Percentiles rank a stretch among this genome's conserved stretches.
Conservation (phyloP, 2,888 invertebrate species). For the Caenorhabditis parvicauda region DNA sequence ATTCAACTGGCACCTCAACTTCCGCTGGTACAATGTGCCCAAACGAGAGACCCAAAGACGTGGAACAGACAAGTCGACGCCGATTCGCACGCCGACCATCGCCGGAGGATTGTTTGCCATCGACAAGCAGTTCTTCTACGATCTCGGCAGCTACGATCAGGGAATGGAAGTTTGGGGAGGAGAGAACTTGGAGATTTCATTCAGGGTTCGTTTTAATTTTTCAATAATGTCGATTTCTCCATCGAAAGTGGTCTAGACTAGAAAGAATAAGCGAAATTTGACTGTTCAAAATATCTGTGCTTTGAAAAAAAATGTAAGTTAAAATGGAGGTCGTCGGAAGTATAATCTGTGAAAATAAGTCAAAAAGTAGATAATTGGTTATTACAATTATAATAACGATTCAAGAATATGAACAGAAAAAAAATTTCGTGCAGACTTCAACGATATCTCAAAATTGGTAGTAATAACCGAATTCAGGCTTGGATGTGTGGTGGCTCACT, state of each 20-base stretch:
- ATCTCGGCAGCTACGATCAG: slow-evolving; percentile 94
- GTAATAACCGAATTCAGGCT: slow-evolving; percentile 71
- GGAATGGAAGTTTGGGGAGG: slow-evolving; percentile 99
- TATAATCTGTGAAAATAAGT: no score
- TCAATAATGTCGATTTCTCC: slow-evolving; percentile 1
- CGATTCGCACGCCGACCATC: slow-evolving; percentile 83
- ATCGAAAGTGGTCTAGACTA: slow-evolving; percentile 1
- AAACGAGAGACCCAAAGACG: slow-evolving; percentile 91
- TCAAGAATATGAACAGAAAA: not conserved
- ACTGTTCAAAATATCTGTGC: no score
- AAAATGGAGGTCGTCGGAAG: no score
- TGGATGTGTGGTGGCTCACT: slow-evolving; percentile 95
- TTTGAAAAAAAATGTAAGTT: no score
- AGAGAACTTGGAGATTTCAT: slow-evolving; percentile 91
- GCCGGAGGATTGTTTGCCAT: slow-evolving; percentile 91
- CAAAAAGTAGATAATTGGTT: no score
- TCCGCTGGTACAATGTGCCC: slow-evolving; percentile 89
- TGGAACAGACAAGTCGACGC: slow-evolving; percentile 74
- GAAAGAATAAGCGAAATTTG: no score
- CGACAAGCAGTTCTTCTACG: slow-evolving; percentile 93
- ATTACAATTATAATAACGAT: no score
- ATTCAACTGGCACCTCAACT: slow-evolving; percentile 98
- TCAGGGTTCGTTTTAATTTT: slow-evolving; percentile 76
- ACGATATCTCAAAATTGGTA: not conserved
- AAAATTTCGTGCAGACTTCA: no score